Evolutionary conservation across 2,113 vertebrate species (phyloP).

Genomic region (Apus apus): DNA sequence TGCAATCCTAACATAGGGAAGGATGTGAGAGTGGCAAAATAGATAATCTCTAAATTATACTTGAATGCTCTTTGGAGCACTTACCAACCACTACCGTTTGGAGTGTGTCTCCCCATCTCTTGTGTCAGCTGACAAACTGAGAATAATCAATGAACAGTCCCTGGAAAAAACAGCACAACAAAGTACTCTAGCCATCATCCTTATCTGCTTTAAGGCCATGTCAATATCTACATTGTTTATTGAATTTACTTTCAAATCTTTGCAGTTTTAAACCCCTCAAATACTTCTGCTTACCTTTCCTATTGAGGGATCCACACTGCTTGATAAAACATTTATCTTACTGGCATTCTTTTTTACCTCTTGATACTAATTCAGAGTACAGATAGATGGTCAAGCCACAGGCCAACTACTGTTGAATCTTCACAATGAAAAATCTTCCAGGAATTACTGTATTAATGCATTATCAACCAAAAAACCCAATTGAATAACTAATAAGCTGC

Average conservation of each 20-base stretch:
- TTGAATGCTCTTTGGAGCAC: accelerated
- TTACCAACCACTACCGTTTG: background rate
- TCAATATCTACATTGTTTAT: background rate
- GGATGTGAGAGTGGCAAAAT: background rate
- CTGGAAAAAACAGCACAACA: background rate
- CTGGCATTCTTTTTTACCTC: background rate
- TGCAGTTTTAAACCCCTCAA: background rate
- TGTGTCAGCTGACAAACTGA: background rate
- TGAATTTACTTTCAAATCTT: background rate
- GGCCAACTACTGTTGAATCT: background rate
- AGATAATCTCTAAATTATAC: background rate
- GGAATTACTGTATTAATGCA: background rate
- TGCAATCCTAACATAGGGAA: background rate
- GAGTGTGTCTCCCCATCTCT: background rate
- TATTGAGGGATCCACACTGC: background rate
- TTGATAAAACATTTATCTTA: background rate
- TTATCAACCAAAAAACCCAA: background rate
- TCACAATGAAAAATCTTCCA: background rate
- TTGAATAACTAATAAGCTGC: background rate
- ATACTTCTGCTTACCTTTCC: background rate
- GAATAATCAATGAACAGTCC: background rate
- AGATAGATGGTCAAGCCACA: background rate
- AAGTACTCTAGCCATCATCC: background rate
- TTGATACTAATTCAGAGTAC: background rate
- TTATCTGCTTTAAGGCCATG: background rate